phyloP scores from a whole-genome alignment of 1,140 invertebrate species.

The Conus betulinus region DNA sequence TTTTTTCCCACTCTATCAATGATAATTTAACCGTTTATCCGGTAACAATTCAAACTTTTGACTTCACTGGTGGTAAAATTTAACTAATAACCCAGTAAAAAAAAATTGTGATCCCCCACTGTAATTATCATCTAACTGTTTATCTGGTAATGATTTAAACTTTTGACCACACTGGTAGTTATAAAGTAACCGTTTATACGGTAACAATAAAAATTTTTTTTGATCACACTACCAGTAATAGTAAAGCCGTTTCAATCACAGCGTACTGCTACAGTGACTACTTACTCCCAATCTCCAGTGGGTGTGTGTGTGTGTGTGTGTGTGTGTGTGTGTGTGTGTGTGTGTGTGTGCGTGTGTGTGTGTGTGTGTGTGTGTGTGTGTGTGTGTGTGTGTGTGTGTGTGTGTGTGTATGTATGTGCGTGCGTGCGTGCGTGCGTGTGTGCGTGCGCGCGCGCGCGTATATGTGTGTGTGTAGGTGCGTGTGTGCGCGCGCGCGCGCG shows the following conservation, averaged over 20 bases:
- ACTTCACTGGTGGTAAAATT: too few relatives aligned
- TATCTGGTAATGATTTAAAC: background rate
- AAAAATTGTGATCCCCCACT: too few relatives aligned
- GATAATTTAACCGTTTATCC: too few relatives aligned
- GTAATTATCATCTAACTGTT: background rate
- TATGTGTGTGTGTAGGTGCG: conserved; percentile 7
- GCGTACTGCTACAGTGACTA: background rate
- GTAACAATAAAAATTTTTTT: too few relatives aligned
- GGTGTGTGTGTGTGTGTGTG: background rate
- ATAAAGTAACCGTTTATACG: too few relatives aligned
- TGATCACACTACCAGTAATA: too few relatives aligned
- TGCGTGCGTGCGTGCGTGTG: background rate
- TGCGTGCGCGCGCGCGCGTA: background rate
- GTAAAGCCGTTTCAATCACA: too few relatives aligned
- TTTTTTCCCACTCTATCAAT: too few relatives aligned
- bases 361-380: background rate
- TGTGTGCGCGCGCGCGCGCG: background rate
- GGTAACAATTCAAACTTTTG: too few relatives aligned
- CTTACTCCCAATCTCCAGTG: background rate
- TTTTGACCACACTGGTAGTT: background rate
- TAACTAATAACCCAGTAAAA: too few relatives aligned
- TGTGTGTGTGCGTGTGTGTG: background rate
- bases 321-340: background rate
- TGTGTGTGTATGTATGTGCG: background rate
- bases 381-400: background rate